Evolutionary conservation across 2,113 vertebrate genomes (phyloP).

Genomic region (Daubentonia madagascariensis): DNA sequence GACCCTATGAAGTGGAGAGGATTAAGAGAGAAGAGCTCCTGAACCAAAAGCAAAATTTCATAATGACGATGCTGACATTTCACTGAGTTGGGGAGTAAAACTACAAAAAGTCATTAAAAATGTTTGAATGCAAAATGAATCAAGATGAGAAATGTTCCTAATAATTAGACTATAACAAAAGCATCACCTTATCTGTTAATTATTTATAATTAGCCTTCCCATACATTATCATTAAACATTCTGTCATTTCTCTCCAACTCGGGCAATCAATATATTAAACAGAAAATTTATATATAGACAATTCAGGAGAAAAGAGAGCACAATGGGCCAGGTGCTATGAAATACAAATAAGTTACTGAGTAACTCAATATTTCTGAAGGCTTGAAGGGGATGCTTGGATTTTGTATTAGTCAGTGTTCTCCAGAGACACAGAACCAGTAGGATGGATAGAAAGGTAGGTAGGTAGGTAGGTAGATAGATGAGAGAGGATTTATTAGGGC

Average conservation of each 20-base stretch:
- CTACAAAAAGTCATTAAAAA: background rate
- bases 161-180: background rate
- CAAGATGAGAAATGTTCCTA: background rate
- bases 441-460: background rate
- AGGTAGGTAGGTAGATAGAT: background rate
- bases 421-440: background rate
- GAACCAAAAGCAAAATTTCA: background rate
- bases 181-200: background rate
- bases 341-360: background rate
- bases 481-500: background rate
- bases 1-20: background rate
- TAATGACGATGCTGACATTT: background rate
- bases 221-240: background rate
- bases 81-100: background rate
- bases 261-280: background rate
- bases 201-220: background rate
- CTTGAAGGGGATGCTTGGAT: background rate
- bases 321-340: background rate
- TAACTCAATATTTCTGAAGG: accelerated
- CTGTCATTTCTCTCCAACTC: background rate
- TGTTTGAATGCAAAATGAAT: background rate
- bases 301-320: background rate
- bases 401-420: background rate
- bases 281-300: background rate
- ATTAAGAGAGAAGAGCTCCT: background rate